Percentiles rank a stretch among this genome's conserved stretches.
These are phyloP conservation scores for Leptopilina clavipes DNA, from an alignment of 1,140 invertebrate species.

Conservation along the genomic window DNA sequence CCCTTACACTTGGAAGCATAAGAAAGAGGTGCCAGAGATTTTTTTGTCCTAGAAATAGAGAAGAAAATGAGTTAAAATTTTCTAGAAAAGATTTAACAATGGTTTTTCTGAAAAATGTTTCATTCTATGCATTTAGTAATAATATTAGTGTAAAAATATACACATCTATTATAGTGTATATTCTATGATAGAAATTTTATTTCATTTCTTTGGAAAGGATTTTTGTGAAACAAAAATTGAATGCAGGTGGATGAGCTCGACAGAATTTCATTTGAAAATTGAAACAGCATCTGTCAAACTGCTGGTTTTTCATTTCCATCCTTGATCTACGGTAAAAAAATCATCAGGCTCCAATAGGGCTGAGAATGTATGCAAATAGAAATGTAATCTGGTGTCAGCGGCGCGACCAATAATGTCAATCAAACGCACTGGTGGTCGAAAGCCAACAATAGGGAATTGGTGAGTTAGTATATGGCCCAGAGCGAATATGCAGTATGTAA, in stretches of 20 bases:
- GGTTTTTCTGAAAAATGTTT: too few species aligned
- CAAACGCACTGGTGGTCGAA: conserved; percentile 73
- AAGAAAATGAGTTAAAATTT: too few species aligned
- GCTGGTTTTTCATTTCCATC: neutral
- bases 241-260: neutral
- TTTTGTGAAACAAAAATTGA: neutral
- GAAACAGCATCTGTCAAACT: neutral
- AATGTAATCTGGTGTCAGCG: conserved; percentile 76
- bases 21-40: too few species aligned
- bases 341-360: conserved; percentile 48
- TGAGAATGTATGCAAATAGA: conserved; percentile 76
- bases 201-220: neutral
- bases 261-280: conserved; percentile 3
- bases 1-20: too few species aligned
- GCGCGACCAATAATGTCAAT: conserved; percentile 76
- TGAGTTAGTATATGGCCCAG: conserved; percentile 70
- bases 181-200: neutral
- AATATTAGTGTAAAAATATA: too few species aligned
- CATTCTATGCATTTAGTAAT: too few species aligned
- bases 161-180: neutral
- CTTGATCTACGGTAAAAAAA: conserved; percentile 6
- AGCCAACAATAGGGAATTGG: conserved; percentile 74
- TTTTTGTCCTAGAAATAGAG: too few species aligned
- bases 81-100: too few species aligned
- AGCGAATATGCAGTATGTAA: conserved; percentile 76